phyloP scores from a whole-genome alignment of 92 coral and sea anemone genomes.

The Actinernus sp. region DNA sequence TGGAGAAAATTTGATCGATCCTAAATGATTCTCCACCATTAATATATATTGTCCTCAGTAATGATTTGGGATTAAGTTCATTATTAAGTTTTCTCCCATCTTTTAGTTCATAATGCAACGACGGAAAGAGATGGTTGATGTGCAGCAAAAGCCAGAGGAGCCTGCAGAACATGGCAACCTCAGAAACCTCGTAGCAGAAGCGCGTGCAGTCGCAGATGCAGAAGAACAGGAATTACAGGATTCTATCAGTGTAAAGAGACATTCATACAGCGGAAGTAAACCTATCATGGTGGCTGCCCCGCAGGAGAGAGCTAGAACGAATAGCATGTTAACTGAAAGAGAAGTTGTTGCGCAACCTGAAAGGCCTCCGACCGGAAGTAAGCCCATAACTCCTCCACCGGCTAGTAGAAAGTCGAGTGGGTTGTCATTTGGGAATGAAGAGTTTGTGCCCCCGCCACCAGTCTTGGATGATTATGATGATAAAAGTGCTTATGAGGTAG shows the following conservation, averaged over 20 bases:
- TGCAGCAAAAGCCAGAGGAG: constrained; percentile 13
- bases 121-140: constrained; percentile 79
- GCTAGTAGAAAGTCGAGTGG: constrained; percentile 27
- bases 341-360: constrained; percentile 2
- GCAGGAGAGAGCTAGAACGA: constrained; percentile 71
- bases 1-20: no score
- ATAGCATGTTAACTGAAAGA: constrained; percentile 53
- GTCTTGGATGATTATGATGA: constrained; percentile 45
- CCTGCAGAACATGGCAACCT: constrained; percentile 64
- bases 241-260: not conserved
- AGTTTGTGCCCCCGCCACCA: constrained; percentile 79
- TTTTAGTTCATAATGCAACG: constrained; percentile 79
- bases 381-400: constrained; percentile 22
- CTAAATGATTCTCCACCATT: no score
- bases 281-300: constrained; percentile 57
- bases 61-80: no score
- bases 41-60: no score
- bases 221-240: constrained; percentile 7
- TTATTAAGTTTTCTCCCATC: not conserved
- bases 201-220: constrained; percentile 51
- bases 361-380: constrained; percentile 25
- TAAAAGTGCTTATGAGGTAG: no score
- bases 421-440: constrained; percentile 41
- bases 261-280: constrained; percentile 22
- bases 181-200: constrained; percentile 72